Evolutionary conservation across 2,888 invertebrate genomes (phyloP), one percentile per base, ranked within the genome.

Genomic region (Amitus sp.): DNA sequence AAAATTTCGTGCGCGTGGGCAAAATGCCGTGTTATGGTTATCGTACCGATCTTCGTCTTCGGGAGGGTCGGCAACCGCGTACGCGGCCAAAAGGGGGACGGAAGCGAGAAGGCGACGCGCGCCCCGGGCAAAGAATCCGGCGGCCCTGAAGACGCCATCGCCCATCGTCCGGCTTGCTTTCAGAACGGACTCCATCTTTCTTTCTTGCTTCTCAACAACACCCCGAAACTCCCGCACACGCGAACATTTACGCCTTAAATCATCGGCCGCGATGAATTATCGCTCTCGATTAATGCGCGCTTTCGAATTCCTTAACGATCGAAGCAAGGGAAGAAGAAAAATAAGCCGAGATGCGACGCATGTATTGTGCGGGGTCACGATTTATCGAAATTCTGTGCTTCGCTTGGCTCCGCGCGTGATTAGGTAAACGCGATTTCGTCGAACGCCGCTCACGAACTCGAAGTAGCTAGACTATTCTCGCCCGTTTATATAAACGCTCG

Each of bases 171-270:
- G 78, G 49, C 81, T 77, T 60, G 75, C 78, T 67, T 72, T 79
- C 68, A 75, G 69, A 67, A 80, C 69, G 34, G 80, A 76, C 67
- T 82, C 82, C 82, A 82, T 81, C 62, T 47, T 46, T 46, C 55
- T 39, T 30, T 30, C 39, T 49, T 28, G 23, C 17, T 15, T 28
- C 28, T 30, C 40, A 40, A 9, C 33, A 33, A n/a, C n/a, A n/a
- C n/a, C n/a, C 42, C 51, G 49, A 33, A 46, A 6, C 51, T 47
- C 51, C 46, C 28, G 23, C 47, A 43, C 42, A 19, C 18, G 20
- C 42, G 17, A 42, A 19, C 18, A 42, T 19, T 20, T 19, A 42
- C 2, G 9, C 15, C 37, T 34, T 9, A 5, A 34, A 12, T 34
- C 3, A 2, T n/a, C 2, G 10, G n/a, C 4, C 34, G n/a, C 34